phyloP scores from a whole-genome alignment of 1,140 invertebrate genomes.

The Palaemon carinicauda region DNA sequence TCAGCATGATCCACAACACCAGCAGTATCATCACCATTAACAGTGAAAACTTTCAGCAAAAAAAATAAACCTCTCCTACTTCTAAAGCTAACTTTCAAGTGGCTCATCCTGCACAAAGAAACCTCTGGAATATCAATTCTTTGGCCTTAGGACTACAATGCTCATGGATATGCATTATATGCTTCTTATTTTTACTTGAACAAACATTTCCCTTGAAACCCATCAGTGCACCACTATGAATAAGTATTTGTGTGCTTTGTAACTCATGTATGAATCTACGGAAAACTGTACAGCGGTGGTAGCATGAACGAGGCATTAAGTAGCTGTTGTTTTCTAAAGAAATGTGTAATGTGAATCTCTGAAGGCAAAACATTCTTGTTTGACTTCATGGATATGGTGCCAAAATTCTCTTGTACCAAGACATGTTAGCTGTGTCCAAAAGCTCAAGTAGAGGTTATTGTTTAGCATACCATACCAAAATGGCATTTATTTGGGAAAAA shows the following conservation, averaged over 20 bases:
- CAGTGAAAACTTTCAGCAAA: not conserved
- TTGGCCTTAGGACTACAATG: constrained; percentile 43
- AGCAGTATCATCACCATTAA: constrained; percentile 42
- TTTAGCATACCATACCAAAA: not conserved
- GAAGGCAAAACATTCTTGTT: not conserved
- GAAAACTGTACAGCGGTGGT: not conserved
- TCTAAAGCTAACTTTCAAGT: not conserved
- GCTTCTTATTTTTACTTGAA: constrained; percentile 36
- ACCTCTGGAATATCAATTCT: not conserved
- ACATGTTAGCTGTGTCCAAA: constrained; percentile 2
- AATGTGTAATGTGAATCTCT: not conserved
- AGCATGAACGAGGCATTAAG: not conserved
- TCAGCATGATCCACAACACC: constrained; percentile 19
- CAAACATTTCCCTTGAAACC: constrained; percentile 11
- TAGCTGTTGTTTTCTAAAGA: constrained; percentile 17
- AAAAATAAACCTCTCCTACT: not conserved
- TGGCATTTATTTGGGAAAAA: not conserved
- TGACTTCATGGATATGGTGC: constrained; percentile 7
- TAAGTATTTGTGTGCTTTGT: constrained; percentile 24
- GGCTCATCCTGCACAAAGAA: not conserved
- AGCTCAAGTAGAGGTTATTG: constrained; percentile 22
- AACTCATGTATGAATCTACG: not conserved
- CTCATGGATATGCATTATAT: constrained; percentile 39
- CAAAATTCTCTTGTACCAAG: constrained; percentile 20
- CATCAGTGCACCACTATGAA: constrained; percentile 31